phyloP scores from a whole-genome alignment of 2,888 invertebrate species.

The Alcis repandata region DNA sequence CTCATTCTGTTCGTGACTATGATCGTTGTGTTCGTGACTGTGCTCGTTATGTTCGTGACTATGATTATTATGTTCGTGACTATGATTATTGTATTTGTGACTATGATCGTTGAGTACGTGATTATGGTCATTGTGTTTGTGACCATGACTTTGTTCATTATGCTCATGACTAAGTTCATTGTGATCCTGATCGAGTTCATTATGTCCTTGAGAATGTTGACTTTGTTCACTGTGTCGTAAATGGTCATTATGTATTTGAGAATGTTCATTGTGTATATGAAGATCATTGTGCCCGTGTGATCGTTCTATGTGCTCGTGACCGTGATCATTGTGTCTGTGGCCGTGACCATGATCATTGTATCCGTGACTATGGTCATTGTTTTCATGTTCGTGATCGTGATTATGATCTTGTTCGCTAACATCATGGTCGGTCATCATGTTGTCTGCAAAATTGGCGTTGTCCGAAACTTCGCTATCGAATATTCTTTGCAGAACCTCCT shows the following conservation, averaged over 20 bases:
- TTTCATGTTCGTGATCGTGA: constrained; percentile 24
- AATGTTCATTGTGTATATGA: constrained; percentile 6
- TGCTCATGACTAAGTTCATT: constrained; percentile 6
- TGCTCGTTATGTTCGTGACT: constrained; percentile 18
- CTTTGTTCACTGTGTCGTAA: constrained; percentile 32
- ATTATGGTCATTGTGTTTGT: constrained; percentile 11
- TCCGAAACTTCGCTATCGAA: constrained; percentile 69
- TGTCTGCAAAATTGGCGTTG: constrained; percentile 54
- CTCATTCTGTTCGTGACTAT: constrained; percentile 26
- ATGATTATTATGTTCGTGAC: constrained; percentile 31
- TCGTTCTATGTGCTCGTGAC: constrained; percentile 20
- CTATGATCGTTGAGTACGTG: constrained; percentile 2
- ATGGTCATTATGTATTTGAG: constrained; percentile 13
- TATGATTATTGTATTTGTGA: constrained; percentile 25
- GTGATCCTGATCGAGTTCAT: constrained; percentile 8
- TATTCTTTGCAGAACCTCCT: constrained; percentile 77
- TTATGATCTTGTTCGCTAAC: constrained; percentile 31
- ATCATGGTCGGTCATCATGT: constrained; percentile 54
- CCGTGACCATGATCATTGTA: constrained; percentile 28
- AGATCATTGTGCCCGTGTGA: constrained; percentile 28
- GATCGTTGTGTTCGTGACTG: constrained; percentile 8
- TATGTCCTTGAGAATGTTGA: constrained; percentile 22
- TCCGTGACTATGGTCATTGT: constrained; percentile 28
- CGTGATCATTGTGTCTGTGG: constrained; percentile 21
- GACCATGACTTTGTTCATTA: constrained; percentile 6